Base-by-base conservation (phyloP, 2,113 vertebrate genomes). In the Stictonetta naevosa region DNA sequence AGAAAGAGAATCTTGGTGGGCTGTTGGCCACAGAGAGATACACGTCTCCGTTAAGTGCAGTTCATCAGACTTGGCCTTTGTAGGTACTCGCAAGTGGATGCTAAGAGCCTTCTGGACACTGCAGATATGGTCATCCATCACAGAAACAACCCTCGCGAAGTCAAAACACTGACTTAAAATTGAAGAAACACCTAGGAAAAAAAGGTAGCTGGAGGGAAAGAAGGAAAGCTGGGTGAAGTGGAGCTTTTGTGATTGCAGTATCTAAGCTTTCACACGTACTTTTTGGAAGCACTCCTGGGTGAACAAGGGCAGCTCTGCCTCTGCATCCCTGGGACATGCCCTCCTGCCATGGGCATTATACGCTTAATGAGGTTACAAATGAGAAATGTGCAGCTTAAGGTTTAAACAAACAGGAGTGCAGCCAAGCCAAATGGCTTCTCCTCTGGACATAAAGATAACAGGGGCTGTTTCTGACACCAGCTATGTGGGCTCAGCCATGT, bases 61-160 rank as follows among this genome's bases (percentile, higher is more conserved):
- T 85, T 92, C 88, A 88, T 68, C 95, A 82, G 66, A 72, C 31
- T 74, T 36, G 76, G 78, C 92, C 55, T 96, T 84, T 66, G 83
- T 33, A 73, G 50, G 22, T 62, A 69, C 92, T 93, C 93, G 74
- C 80, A 90, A 71, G 75, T 38, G 94, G 96, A 95, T 82, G 85
- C 64, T 50, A 59, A 55, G 62, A 89, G 84, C 64, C 81, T 92
- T 88, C 94, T 95, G 96, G 86, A 60, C 85, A 73, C 17, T 50
- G 76, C 81, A 95, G 93, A 88, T 94, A 84, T 2, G 86, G 53
- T 81, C 79, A 36, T 58, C 82, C 76, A 56, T 59, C 97, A 90
- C 23, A 29, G 40, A 34, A 96, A 96, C 10, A 86, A 91, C 64
- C 79, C 8, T 23, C 59, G 53, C 6, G 8, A 85, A 21, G 33